Evolutionary conservation across 2,113 vertebrate genomes (phyloP).

Genomic region (Thryonomys swinderianus): DNA sequence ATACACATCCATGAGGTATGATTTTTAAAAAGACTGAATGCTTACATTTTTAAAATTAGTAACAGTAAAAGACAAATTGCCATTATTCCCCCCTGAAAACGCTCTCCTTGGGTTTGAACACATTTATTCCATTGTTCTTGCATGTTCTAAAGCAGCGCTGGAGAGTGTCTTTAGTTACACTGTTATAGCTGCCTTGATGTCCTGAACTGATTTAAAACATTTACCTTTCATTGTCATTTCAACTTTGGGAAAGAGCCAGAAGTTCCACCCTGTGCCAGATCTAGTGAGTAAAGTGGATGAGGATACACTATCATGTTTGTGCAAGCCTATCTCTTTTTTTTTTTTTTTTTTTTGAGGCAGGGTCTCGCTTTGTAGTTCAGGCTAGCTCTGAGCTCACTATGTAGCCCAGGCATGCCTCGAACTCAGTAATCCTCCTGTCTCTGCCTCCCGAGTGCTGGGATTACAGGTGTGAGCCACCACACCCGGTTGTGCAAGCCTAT

Average conservation of each 20-base stretch:
- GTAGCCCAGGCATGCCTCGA: no score
- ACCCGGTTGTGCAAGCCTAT: no score
- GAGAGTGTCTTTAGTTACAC: background rate
- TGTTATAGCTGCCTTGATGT: background rate
- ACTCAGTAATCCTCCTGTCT: no score
- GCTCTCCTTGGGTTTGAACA: background rate
- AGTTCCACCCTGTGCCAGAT: background rate
- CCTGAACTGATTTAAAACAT: background rate
- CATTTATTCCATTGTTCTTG: background rate
- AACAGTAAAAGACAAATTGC: background rate
- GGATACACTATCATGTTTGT: background rate
- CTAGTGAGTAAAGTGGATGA: background rate
- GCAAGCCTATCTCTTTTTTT: background rate
- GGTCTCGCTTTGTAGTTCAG: no score
- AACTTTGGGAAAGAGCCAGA: background rate
- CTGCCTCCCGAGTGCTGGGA: no score
- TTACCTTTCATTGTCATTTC: background rate
- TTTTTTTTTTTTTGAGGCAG: no score
- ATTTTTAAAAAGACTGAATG: background rate
- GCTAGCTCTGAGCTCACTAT: no score
- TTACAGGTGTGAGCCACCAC: no score
- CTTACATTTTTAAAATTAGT: background rate
- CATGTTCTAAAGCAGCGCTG: background rate
- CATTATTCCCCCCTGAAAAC: background rate
- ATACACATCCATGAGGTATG: background rate